These are phyloP conservation scores for Albula glossodonta DNA, from an alignment of 2,113 vertebrate genomes.

Conservation along the genomic window DNA sequence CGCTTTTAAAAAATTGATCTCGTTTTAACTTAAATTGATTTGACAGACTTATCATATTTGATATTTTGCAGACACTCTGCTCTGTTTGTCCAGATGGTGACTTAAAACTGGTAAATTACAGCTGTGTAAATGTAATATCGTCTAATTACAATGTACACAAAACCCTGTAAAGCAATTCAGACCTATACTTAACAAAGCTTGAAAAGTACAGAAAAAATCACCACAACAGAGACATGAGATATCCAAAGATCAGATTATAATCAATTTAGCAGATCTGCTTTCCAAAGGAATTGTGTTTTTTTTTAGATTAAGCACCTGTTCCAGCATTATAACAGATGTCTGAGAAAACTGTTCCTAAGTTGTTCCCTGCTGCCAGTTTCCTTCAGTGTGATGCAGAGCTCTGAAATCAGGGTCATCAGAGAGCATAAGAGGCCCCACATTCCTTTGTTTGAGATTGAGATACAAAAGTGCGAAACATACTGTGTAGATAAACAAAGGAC, in stretches of 20 bases:
- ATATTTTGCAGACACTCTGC: too few relatives aligned
- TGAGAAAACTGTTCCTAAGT: constrained; percentile 27
- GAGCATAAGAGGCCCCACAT: background rate
- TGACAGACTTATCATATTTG: background rate
- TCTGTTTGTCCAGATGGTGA: constrained; percentile 2
- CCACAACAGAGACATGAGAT: constrained; percentile 33
- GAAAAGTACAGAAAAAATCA: constrained; percentile 35
- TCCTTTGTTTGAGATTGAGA: constrained; percentile 18
- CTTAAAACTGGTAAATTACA: constrained; percentile 16
- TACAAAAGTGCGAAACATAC: too few relatives aligned
- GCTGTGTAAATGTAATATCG: constrained; percentile 31
- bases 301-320: constrained; percentile 60
- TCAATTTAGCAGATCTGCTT: constrained; percentile 49
- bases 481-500: too few relatives aligned
- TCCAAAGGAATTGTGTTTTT: constrained; percentile 41
- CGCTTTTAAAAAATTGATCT: background rate
- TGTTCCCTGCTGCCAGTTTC: constrained; percentile 43
- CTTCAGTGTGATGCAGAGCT: constrained; percentile 38
- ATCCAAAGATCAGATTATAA: constrained; percentile 57
- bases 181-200: constrained; percentile 45
- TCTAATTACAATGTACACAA: constrained; percentile 37
- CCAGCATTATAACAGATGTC: constrained; percentile 51
- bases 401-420: constrained; percentile 42
- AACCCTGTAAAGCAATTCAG: constrained; percentile 37
- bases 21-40: background rate